phyloP scores from a whole-genome alignment of 2,113 vertebrate genomes.

The Eudyptes chrysolophus region DNA sequence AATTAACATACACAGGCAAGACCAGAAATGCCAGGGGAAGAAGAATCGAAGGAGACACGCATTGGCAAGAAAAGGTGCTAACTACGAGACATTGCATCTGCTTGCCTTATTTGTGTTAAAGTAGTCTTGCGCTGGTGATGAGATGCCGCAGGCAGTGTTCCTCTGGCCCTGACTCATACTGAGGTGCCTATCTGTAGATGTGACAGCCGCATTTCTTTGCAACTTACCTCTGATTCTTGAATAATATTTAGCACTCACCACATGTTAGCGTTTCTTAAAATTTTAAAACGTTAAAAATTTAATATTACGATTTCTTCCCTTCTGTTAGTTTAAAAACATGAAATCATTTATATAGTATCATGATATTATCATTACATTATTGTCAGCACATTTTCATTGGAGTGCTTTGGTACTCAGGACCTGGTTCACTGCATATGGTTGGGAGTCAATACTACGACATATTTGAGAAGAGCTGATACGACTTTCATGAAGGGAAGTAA shows the following conservation, averaged over 20 bases:
- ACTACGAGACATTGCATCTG: not conserved
- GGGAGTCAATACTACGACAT: not conserved
- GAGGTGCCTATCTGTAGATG: not conserved
- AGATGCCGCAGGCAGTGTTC: not conserved
- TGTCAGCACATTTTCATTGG: not conserved
- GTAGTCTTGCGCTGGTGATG: not conserved
- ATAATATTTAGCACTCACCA: not conserved
- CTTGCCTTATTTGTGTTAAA: not conserved
- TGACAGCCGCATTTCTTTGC: not conserved
- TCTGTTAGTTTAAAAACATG: not conserved
- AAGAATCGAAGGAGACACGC: not conserved
- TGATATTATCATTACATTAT: not conserved
- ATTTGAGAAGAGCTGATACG: not conserved
- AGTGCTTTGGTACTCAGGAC: not conserved
- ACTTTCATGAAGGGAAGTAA: not conserved
- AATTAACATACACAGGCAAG: not conserved
- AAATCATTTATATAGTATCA: not conserved
- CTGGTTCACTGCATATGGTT: not conserved
- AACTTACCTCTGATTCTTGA: not conserved
- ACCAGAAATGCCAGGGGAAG: not conserved
- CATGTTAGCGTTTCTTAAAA: not conserved
- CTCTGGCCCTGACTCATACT: not conserved
- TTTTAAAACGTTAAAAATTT: not conserved
- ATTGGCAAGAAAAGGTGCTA: not conserved
- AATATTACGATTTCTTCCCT: not conserved